Evolutionary conservation across 2,888 invertebrate genomes (phyloP), one percentile per base, ranked within the genome.

Genomic region (Tenthredo distinguenda): DNA sequence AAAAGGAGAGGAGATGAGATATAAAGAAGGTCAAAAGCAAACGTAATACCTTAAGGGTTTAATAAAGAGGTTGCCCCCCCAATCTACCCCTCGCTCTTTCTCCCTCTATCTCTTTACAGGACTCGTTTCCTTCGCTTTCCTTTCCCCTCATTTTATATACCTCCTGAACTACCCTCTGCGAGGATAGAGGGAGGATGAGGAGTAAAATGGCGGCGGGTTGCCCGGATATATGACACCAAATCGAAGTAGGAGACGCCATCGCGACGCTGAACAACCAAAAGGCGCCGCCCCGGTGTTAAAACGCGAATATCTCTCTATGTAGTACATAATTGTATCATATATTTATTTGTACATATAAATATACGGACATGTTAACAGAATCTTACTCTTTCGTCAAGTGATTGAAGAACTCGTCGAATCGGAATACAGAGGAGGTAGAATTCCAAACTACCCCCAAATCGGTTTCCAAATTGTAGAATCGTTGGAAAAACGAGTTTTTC

Each of bases 171-270:
- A 85, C 84, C 84, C 79, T 79, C 88, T 74, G 71, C 87, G 76
- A 86, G 84, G 86, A 86, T 87, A 87, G 85, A 86, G 86, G 43
- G 89, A 90, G 90, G 90, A 90, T 89, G 91, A 92, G 90, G 90
- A 89, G 91, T 65, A 93, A 93, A 93, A 93, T 93, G 93, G 93
- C 93, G 92, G 91, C 91, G n/a, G 55, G 55, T 86, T 88, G 90
- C 88, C 68, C 12, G 89, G 93, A 90, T 91, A 93, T 90, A 88
- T 89, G 93, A 93, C 93, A 92, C 93, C 91, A 91, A 92, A 93
- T 93, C 93, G 93, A 93, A 93, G 72, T 26, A 43, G 93, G 91
- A 93, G 93, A 93, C 93, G 93, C 93, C 93, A 93, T 93, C 91
- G 92, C 93, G 90, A 92, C 90, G 89, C 90, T 89, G 91, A 90